phyloP scores from a whole-genome alignment of 2,113 vertebrate genomes.

The Lasiurus borealis region DNA sequence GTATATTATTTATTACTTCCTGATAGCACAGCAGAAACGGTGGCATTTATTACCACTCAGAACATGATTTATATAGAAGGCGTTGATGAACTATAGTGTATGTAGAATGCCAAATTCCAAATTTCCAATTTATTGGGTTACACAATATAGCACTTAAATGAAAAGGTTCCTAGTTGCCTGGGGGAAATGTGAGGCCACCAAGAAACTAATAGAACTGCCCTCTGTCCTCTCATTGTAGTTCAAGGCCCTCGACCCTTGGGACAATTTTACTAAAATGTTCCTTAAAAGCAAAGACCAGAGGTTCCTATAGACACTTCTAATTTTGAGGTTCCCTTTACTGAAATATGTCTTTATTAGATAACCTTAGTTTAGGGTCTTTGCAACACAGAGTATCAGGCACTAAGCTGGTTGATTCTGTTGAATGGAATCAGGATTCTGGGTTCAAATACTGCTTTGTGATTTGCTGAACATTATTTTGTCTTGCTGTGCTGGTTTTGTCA shows the following conservation, averaged over 20 bases:
- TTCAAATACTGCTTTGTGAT: neutral
- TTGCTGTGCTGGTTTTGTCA: neutral
- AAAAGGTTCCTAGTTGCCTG: constrained; percentile 48
- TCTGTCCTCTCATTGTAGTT: neutral
- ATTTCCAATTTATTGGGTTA: constrained; percentile 60
- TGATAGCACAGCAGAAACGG: constrained; percentile 63
- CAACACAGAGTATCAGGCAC: neutral
- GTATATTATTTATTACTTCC: constrained; percentile 76
- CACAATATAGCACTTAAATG: constrained; percentile 69
- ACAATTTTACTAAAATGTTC: constrained; percentile 63
- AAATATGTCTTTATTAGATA: neutral
- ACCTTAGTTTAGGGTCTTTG: neutral
- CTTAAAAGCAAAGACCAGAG: neutral
- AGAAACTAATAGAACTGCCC: constrained; percentile 13
- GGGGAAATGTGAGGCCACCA: neutral
- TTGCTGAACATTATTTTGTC: neutral
- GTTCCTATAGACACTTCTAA: neutral
- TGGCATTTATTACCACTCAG: constrained; percentile 73
- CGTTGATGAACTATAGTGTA: constrained; percentile 56
- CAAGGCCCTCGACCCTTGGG: neutral
- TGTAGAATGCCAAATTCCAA: constrained; percentile 66
- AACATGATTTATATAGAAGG: constrained; percentile 72
- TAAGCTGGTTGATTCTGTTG: neutral
- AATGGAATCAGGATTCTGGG: neutral
- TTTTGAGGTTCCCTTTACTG: neutral